Evolutionary conservation across 2,113 vertebrate species (phyloP).

Genomic region (Physeter macrocephalus): DNA sequence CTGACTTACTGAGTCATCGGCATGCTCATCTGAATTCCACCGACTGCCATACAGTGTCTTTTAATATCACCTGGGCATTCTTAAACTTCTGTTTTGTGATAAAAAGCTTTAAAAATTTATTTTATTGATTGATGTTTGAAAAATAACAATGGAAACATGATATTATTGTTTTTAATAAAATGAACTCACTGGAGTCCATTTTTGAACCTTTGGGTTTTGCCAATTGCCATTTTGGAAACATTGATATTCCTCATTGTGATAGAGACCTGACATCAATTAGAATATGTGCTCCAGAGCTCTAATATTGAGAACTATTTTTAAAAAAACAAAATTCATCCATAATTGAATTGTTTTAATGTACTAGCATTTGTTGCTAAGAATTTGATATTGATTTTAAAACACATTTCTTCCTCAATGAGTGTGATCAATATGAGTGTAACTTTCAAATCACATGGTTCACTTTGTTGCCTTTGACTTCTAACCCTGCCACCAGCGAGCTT

Average conservation of each 20-base stretch:
- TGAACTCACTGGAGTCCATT: background rate
- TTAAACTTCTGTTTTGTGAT: background rate
- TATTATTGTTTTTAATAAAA: background rate
- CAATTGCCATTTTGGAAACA: background rate
- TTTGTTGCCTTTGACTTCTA: background rate
- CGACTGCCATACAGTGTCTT: background rate
- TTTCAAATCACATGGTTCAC: background rate
- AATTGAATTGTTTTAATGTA: background rate
- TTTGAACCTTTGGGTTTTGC: background rate
- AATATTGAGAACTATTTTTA: background rate
- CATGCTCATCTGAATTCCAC: background rate
- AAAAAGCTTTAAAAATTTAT: background rate
- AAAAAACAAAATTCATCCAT: background rate
- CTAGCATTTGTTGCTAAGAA: background rate
- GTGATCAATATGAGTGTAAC: background rate
- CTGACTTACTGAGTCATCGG: background rate
- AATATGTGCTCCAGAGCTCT: background rate
- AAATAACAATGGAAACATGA: background rate
- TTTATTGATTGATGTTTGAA: background rate
- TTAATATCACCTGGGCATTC: background rate
- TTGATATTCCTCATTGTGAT: background rate
- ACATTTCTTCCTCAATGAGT: background rate
- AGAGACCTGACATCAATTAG: background rate
- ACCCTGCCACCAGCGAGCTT: background rate
- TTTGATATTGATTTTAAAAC: constrained; percentile 10